Percentiles rank a stretch among this genome's conserved stretches.
Conservation (phyloP, 2,797 vertebrate species). For the Philypnodon macrostomus region DNA sequence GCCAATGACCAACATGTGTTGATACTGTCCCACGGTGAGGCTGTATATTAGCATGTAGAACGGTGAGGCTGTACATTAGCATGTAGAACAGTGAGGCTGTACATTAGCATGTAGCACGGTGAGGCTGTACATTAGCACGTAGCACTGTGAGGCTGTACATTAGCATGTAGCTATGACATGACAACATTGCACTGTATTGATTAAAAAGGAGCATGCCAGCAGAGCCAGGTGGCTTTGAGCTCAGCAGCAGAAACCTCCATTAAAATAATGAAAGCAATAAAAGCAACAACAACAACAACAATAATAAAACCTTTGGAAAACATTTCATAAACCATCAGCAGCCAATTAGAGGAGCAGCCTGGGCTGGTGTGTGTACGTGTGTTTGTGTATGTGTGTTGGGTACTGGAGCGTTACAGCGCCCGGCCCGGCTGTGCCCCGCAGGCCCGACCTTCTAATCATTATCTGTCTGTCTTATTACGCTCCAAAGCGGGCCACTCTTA, state of each 20-base stretch:
- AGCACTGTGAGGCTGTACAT: conserved; percentile 16
- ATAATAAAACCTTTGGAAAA: conserved; percentile 91
- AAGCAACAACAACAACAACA: conserved; percentile 80
- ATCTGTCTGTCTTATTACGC: conserved; percentile 99
- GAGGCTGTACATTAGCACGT: too few species aligned
- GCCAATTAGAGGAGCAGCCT: conserved; percentile 97
- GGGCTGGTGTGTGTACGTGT: conserved; percentile 80
- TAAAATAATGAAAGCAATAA: conserved; percentile 85
- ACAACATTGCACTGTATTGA: conserved; percentile 46
- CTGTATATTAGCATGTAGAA: too few species aligned
- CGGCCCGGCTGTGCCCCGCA: conserved; percentile 97
- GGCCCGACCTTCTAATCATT: conserved; percentile 99
- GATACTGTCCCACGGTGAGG: conserved; percentile 17
- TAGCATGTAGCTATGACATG: conserved; percentile 36
- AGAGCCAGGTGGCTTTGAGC: conserved; percentile 63
- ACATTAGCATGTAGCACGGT: conserved; percentile 15
- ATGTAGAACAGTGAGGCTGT: too few species aligned
- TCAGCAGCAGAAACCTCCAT: conserved; percentile 68
- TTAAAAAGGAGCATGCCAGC: conserved; percentile 62
- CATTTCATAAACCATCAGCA: conserved; percentile 97
- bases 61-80: conserved; percentile 18
- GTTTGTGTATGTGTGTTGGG: conserved; percentile 68
- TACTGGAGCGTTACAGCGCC: conserved; percentile 83
- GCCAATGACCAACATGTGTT: neutral
- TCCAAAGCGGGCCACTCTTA: conserved; percentile 99